These are phyloP conservation scores for Drosophila testacea DNA, from an alignment of 2,888 invertebrate genomes.

Conservation along the genomic window DNA sequence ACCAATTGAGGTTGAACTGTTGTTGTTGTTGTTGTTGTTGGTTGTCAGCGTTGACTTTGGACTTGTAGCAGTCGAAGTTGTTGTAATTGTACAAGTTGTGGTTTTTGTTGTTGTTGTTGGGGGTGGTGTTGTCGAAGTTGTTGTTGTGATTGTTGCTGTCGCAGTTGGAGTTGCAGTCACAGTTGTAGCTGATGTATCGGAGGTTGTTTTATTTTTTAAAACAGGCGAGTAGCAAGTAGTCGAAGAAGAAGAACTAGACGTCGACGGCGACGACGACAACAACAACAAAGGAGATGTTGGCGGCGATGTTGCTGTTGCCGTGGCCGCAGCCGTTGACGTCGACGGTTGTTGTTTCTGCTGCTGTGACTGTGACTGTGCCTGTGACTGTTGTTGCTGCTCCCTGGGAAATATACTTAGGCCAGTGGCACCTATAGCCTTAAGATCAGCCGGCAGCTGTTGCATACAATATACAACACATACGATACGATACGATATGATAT, in stretches of 20 bases:
- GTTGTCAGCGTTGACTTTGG: conserved; percentile 18
- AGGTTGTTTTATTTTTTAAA: conserved; percentile 9
- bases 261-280: conserved; percentile 4
- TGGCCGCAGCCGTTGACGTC: neutral
- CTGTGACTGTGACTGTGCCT: too few species aligned
- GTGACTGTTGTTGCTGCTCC: conserved; percentile 26
- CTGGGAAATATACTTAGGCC: conserved; percentile 62
- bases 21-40: conserved; percentile 21
- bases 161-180: neutral
- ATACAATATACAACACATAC: conserved; percentile 25
- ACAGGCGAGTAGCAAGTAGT: conserved; percentile 19
- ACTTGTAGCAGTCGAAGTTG: conserved; percentile 29
- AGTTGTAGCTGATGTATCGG: conserved; percentile 7
- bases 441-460: conserved; percentile 47
- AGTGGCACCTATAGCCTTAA: conserved; percentile 41
- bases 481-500: too few species aligned
- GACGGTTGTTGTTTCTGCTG: neutral
- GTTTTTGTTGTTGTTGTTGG: conserved; percentile 14
- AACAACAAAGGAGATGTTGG: too few species aligned
- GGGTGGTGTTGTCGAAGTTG: neutral
- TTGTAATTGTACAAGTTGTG: conserved; percentile 17
- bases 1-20: conserved; percentile 10
- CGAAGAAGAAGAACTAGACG: conserved; percentile 22
- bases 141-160: neutral
- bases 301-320: too few species aligned